Conservation (phyloP, 2,113 vertebrate species). For the Cranoglanis bouderius region DNA sequence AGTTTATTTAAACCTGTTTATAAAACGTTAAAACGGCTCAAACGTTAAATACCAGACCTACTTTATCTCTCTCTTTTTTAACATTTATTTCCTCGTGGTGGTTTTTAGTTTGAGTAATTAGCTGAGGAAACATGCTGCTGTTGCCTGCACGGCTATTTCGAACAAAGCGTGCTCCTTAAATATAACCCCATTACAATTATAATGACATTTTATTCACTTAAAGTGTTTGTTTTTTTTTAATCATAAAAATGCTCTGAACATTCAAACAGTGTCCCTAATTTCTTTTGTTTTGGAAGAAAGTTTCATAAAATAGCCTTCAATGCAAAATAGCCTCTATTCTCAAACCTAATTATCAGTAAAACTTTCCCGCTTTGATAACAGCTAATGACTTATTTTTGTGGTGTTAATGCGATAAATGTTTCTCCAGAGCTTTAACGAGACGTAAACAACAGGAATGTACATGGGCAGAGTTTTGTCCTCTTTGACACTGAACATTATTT, state of each 20-base stretch:
- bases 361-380: slow-evolving; percentile 70
- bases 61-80: background rate
- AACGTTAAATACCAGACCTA: background rate
- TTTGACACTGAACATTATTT: background rate
- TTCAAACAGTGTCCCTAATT: background rate
- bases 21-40: no score
- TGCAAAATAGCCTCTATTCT: slow-evolving; percentile 65
- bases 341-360: slow-evolving; percentile 72
- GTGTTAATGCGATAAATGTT: slow-evolving; percentile 59
- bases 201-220: slow-evolving; percentile 73
- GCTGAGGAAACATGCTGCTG: slow-evolving; percentile 6
- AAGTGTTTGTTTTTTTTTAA: slow-evolving; percentile 67
- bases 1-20: background rate
- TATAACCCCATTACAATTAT: slow-evolving; percentile 72
- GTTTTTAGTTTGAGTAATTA: slow-evolving; percentile 30
- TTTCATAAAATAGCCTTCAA: slow-evolving; percentile 65
- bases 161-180: slow-evolving; percentile 51
- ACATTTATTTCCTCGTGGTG: background rate
- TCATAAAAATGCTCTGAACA: slow-evolving; percentile 42
- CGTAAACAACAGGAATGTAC: slow-evolving; percentile 45
- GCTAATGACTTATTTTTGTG: slow-evolving; percentile 57
- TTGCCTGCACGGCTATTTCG: slow-evolving; percentile 13
- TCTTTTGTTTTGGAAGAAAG: slow-evolving; percentile 65
- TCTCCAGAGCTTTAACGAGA: slow-evolving; percentile 55
- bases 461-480: background rate